Evolutionary conservation across 2,888 invertebrate genomes (phyloP).

Genomic region (Fragum fragum): DNA sequence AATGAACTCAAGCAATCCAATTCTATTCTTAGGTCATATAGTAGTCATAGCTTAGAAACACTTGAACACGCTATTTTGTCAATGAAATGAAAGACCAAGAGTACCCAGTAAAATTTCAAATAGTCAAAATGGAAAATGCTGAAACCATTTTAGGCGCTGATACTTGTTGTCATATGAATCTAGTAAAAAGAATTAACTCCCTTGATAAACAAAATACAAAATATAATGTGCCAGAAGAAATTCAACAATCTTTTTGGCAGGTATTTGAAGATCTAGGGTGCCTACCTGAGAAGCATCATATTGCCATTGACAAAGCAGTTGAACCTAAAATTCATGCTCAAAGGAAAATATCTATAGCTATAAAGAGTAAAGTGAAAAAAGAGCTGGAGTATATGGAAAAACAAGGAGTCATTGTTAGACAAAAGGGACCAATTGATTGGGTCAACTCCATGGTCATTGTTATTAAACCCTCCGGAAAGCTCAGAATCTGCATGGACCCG

Average conservation of each 20-base stretch:
- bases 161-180: conserved; percentile 26
- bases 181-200: conserved; percentile 29
- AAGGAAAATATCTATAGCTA: conserved; percentile 44
- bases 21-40: conserved; percentile 33
- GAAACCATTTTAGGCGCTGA: conserved; percentile 36
- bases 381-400: conserved; percentile 56
- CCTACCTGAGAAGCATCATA: conserved; percentile 40
- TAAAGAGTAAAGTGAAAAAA: conserved; percentile 48
- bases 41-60: conserved; percentile 27
- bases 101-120: conserved; percentile 34
- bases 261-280: conserved; percentile 41
- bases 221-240: conserved; percentile 10
- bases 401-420: conserved; percentile 55
- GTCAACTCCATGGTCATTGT: conserved; percentile 61
- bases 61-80: conserved; percentile 3
- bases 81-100: conserved; percentile 28
- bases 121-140: conserved; percentile 27
- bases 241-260: conserved; percentile 27
- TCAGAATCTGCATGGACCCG: conserved; percentile 63
- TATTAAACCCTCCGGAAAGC: conserved; percentile 52
- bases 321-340: conserved; percentile 44
- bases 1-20: background rate
- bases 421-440: conserved; percentile 47
- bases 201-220: conserved; percentile 3
- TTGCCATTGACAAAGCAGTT: conserved; percentile 32